These are phyloP conservation scores for Lipophrys pholis DNA, from an alignment of 2,113 vertebrate genomes.

Conservation along the genomic window DNA sequence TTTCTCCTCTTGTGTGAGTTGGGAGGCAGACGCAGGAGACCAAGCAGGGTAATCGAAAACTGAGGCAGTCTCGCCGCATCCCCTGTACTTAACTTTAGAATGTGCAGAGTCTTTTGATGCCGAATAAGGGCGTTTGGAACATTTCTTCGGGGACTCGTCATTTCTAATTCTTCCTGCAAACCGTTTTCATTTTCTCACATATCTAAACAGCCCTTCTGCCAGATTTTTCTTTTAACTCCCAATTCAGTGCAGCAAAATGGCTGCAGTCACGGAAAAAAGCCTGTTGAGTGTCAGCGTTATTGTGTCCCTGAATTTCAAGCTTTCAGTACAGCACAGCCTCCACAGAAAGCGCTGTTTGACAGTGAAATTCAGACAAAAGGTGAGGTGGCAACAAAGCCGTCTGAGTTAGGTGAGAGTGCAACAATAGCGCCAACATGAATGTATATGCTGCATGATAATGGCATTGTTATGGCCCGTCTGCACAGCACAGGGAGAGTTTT, in stretches of 20 bases:
- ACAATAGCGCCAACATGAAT: slow-evolving; percentile 67
- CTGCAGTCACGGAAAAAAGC: slow-evolving; percentile 42
- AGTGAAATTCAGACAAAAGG: slow-evolving; percentile 73
- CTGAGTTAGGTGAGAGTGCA: slow-evolving; percentile 38
- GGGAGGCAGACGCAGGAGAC: slow-evolving; percentile 20
- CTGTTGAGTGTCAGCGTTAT: slow-evolving; percentile 59
- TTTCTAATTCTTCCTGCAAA: slow-evolving; percentile 45
- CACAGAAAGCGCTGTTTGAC: slow-evolving; percentile 49
- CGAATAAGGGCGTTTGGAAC: slow-evolving; percentile 30
- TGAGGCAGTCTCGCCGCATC: slow-evolving; percentile 25
- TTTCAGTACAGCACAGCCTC: slow-evolving; percentile 39
- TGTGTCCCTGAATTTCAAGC: slow-evolving; percentile 61
- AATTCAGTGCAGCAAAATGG: slow-evolving; percentile 53
- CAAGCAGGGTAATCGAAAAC: slow-evolving; percentile 9
- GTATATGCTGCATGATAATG: slow-evolving; percentile 69
- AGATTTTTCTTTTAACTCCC: slow-evolving; percentile 38
- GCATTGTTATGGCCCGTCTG: slow-evolving; percentile 60
- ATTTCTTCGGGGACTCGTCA: slow-evolving; percentile 34
- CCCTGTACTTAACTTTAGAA: slow-evolving; percentile 54
- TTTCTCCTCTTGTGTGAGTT: slow-evolving; percentile 52
- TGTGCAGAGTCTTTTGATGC: slow-evolving; percentile 46
- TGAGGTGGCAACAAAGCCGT: slow-evolving; percentile 63
- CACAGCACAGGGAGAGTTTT: slow-evolving; percentile 53
- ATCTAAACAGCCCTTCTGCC: slow-evolving; percentile 32
- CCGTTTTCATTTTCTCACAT: slow-evolving; percentile 68